phyloP scores from a whole-genome alignment of 2,888 invertebrate species.

The Idaea aversata region DNA sequence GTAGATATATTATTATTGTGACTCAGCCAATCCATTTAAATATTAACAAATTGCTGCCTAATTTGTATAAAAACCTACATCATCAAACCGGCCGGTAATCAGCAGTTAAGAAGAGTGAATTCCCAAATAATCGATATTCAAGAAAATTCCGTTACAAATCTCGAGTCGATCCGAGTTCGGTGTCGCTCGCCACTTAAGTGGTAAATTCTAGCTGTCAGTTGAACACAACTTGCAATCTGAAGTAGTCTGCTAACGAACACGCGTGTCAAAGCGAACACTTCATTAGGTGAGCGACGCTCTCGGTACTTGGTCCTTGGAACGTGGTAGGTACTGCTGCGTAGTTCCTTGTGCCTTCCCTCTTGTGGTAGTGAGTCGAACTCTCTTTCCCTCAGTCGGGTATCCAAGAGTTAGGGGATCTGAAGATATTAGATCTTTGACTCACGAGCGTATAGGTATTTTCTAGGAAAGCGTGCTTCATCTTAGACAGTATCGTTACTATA shows the following conservation, averaged over 20 bases:
- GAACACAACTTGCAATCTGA: conserved; percentile 66
- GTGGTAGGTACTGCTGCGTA: conserved; percentile 31
- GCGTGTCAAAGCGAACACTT: conserved; percentile 80
- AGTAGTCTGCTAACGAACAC: conserved; percentile 79
- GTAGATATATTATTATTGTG: too few species aligned
- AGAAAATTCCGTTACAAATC: conserved; percentile 1
- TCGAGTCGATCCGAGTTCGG: neutral
- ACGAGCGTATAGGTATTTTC: too few species aligned
- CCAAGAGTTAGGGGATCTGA: neutral
- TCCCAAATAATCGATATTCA: neutral
- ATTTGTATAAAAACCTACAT: too few species aligned
- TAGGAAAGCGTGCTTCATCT: too few species aligned
- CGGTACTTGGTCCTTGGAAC: conserved; percentile 34
- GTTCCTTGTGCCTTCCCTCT: conserved; percentile 15
- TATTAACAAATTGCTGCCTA: too few species aligned
- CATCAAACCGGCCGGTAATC: too few species aligned
- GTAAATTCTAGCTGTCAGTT: conserved; percentile 76
- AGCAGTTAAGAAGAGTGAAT: neutral
- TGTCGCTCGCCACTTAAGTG: conserved; percentile 70
- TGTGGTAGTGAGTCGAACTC: conserved; percentile 2
- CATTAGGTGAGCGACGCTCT: conserved; percentile 75
- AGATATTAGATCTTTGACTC: neutral
- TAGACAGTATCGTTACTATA: too few species aligned
- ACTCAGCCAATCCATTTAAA: too few species aligned
- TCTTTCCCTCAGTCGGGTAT: neutral